Evolutionary conservation across 2,797 vertebrate genomes (phyloP).

Genomic region (Molothrus aeneus): DNA sequence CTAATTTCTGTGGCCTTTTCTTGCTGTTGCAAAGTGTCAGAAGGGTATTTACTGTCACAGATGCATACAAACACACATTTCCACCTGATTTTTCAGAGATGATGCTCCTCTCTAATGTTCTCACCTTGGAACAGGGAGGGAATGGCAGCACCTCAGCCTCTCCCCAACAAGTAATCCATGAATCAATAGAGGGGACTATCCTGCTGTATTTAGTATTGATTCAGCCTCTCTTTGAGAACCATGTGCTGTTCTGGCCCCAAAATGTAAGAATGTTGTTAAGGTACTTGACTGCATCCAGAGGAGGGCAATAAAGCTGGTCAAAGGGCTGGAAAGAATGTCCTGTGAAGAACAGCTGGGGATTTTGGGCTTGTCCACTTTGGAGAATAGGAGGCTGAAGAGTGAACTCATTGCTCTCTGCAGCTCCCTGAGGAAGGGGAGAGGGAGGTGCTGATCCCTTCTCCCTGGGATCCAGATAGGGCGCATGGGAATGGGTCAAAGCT

Average conservation of each 20-base stretch:
- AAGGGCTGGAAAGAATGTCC: not conserved
- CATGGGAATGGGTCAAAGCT: not conserved
- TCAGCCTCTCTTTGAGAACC: not conserved
- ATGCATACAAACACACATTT: not conserved
- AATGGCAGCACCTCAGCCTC: not conserved
- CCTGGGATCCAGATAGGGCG: accelerated
- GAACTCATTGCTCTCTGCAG: not conserved
- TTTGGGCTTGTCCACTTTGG: not conserved
- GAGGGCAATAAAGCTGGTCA: not conserved
- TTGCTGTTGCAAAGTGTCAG: not conserved
- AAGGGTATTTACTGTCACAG: not conserved
- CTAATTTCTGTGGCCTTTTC: not conserved
- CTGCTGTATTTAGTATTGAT: not conserved
- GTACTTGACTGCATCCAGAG: not conserved
- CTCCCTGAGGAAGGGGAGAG: not conserved
- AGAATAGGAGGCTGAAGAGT: not conserved
- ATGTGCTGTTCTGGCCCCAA: not conserved
- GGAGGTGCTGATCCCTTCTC: not conserved
- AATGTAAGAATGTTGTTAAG: not conserved
- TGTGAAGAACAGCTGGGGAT: not conserved
- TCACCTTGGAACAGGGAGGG: not conserved
- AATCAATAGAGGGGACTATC: not conserved
- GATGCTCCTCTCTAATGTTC: not conserved
- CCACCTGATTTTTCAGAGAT: not conserved
- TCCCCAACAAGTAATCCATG: not conserved